Base-by-base conservation (phyloP, 2,113 vertebrate species). In the Pseudorectes ferrugineus region DNA sequence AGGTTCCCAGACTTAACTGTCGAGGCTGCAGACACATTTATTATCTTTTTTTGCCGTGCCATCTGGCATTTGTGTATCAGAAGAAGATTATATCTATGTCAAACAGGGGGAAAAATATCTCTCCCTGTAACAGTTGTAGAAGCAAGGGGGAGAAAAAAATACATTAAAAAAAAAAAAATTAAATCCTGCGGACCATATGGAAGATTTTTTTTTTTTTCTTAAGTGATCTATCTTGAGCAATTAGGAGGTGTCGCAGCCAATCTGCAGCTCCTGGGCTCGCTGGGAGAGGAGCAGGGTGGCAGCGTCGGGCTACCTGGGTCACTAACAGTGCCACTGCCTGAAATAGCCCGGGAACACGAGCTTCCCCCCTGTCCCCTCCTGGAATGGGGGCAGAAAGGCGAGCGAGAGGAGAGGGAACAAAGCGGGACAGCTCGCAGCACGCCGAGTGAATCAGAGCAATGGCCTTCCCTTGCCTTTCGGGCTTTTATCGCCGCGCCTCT, bases 51-150 rank as follows among this genome's bases (percentile, higher is more conserved):
- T 92, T 92, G 79, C 76, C 46, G 9, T 95, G 94, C 96, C 96
- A 96, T 97, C 96, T 97, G 96, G 96, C 94, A 97, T 95, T 96
- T 96, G 85, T 96, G 93, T 95, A 93, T 96, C 94, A 95, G 76
- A 78, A 91, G 93, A 92, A 93, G 92, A 97, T 94, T 95, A 95
- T 80, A 94, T 96, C 75, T 96, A 58, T 96, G 90, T 96, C 95
- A 96, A 96, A 94, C 49, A 65, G 75, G 83, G 82, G 92, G 88
- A 15, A 87, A 96, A 95, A 94, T 93, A 88, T 95, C 90, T 93
- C 85, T 96, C 81, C 83, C 80, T 87, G 42, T 83, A 96, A 97
- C 94, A 94, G 95, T 96, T 97, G 94, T 78, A 96, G 89, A 90
- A 87, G 88, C 36, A 45, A 70, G 57, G n/a, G 15, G 57, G 38